Evolutionary conservation across 2,888 invertebrate genomes (phyloP), one percentile per base, ranked within the genome.

Genomic region (Dynastes hyllus): DNA sequence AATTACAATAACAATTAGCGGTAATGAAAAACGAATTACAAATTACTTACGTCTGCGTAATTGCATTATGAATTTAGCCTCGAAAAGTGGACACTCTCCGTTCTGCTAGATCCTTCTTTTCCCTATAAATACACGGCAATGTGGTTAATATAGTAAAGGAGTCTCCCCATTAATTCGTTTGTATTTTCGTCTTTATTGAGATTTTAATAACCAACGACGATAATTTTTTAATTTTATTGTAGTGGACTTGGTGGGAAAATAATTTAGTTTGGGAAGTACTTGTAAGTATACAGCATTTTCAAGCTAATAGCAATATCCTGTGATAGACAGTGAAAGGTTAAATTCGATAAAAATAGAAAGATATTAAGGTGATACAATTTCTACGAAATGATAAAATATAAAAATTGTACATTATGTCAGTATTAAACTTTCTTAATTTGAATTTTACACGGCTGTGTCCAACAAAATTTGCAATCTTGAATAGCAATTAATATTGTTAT

Each of bases 21-120:
- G 81, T 85, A 85, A 87, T 86, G 86, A 86, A 87, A 87, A 86
- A 85, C 84, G 86, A 87, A 87, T 86, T 86, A 85, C 84, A 85
- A 84, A 84, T 85, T 81, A 83, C 84, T 84, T 84, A 82, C 83
- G 82, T 83, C 81, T 83, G 69, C 80, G 82, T 85, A 84, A 85
- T 83, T 82, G 81, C 82, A 83, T 85, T 83, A 84, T 81, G 81
- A 80, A 80, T 81, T 83, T 83, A 83, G 82, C 82, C 82, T 82
- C 80, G 81, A 83, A 83, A 81, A 51, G 11, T 22, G 16, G 55
- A 29, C 27, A n/a, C 50, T 69, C 40, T 65, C n/a, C 13, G 6
- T 32, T n/a, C 40, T 16, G 37, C 37, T 40, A 2, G n/a, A 55
- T 65, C 29, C 65, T 8, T 66, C 37, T 40, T 65, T n/a, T 66